Conservation (phyloP, 2,797 vertebrate species). For the Florisuga fusca region DNA sequence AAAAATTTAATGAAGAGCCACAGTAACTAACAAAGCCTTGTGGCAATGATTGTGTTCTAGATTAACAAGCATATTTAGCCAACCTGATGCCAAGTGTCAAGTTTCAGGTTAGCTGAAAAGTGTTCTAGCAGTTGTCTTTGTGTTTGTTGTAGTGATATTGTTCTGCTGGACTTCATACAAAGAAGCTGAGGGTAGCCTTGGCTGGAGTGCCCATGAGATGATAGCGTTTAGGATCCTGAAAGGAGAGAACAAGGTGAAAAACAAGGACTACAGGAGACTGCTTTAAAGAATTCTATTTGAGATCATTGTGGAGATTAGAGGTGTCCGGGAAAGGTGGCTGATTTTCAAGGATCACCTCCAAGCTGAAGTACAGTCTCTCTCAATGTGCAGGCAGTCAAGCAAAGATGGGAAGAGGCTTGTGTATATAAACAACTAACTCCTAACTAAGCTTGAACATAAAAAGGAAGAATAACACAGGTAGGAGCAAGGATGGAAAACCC, state of each 20-base stretch:
- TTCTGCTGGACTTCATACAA: not conserved
- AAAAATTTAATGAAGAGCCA: not conserved
- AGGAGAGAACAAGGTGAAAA: not conserved
- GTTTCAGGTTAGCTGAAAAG: not conserved
- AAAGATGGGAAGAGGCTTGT: not conserved
- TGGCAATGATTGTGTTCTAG: not conserved
- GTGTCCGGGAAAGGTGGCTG: not conserved
- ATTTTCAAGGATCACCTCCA: not conserved
- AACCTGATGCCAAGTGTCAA: not conserved
- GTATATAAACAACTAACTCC: not conserved
- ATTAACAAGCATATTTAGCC: not conserved
- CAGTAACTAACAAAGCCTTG: not conserved
- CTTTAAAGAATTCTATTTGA: not conserved
- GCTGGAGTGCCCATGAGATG: not conserved
- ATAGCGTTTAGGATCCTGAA: not conserved
- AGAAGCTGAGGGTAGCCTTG: not conserved
- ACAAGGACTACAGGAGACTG: rapidly evolving
- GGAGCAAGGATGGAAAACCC: not conserved
- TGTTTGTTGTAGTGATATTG: not conserved
- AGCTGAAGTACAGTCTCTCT: not conserved
- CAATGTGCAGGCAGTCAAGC: not conserved
- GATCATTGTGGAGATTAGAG: not conserved
- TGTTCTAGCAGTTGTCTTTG: not conserved
- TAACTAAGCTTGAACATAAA: not conserved
- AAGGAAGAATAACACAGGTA: not conserved